Percentiles rank a stretch among this genome's conserved stretches.
phyloP scores from a whole-genome alignment of 2,888 invertebrate genomes.

The Apomyelois bistriatella region DNA sequence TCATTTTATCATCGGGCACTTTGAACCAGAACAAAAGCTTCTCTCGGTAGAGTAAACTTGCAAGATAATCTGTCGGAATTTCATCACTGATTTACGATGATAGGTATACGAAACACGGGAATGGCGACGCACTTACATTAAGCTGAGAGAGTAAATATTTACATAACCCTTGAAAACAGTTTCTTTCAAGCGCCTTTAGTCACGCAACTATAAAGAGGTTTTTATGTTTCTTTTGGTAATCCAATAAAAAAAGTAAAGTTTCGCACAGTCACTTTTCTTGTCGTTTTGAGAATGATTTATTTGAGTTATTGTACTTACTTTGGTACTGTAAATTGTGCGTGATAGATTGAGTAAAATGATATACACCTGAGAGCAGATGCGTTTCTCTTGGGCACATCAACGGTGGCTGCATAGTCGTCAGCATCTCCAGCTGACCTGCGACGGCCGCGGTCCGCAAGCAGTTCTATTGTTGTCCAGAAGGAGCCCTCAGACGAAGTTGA shows the following conservation, averaged over 20 bases:
- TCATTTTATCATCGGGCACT: slow-evolving; percentile 12
- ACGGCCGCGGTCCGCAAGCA: slow-evolving; percentile 76
- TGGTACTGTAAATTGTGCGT: background rate
- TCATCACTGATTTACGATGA: slow-evolving; percentile 30
- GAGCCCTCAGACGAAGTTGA: slow-evolving; percentile 70
- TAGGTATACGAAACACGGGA: background rate
- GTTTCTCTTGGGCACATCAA: slow-evolving; percentile 43
- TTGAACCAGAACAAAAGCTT: slow-evolving; percentile 28
- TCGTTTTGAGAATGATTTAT: background rate
- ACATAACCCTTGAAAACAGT: slow-evolving; percentile 6
- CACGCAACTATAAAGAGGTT: slow-evolving; percentile 6
- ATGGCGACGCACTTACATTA: slow-evolving; percentile 4
- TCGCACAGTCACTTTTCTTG: background rate
- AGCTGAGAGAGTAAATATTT: slow-evolving; percentile 10
- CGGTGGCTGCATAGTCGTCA: slow-evolving; percentile 42
- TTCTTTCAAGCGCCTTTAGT: slow-evolving; percentile 7
- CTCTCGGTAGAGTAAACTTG: slow-evolving; percentile 25
- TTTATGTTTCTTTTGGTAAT: background rate
- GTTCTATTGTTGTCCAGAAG: slow-evolving; percentile 83
- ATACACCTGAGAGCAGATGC: slow-evolving; percentile 62
- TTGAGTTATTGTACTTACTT: background rate
- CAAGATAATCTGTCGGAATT: slow-evolving; percentile 20
- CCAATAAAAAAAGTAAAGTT: background rate
- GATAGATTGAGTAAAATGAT: background rate
- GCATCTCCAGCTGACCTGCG: slow-evolving; percentile 68